Evolutionary conservation across 2,888 invertebrate species (phyloP).

Genomic region (Pandemis corylana): DNA sequence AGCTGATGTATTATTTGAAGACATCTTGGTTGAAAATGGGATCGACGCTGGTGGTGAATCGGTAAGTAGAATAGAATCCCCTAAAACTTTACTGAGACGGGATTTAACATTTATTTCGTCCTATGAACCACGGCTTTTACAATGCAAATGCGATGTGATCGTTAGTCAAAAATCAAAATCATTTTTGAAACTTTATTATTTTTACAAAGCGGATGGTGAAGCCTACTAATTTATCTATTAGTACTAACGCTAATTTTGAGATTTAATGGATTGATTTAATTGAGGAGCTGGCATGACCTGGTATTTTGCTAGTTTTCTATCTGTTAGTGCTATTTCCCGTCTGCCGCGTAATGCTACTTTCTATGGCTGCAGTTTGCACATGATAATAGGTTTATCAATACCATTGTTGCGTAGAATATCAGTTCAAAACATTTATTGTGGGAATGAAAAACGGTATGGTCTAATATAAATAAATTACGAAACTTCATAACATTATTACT

Average conservation of each 20-base stretch:
- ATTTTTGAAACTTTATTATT: too few species aligned
- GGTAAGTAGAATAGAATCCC: constrained; percentile 65
- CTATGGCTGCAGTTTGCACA: constrained; percentile 36
- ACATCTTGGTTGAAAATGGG: constrained; percentile 76
- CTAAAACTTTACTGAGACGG: not conserved
- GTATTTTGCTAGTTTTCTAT: constrained; percentile 15
- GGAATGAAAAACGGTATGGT: too few species aligned
- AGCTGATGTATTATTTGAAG: constrained; percentile 78
- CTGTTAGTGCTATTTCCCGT: constrained; percentile 2
- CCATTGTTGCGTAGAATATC: not conserved
- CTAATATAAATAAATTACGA: too few species aligned
- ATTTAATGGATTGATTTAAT: too few species aligned
- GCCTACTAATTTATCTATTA: not conserved
- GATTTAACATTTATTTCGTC: not conserved
- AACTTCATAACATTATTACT: too few species aligned
- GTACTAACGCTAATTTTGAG: too few species aligned
- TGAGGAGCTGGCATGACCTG: not conserved
- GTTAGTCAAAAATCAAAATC: too few species aligned
- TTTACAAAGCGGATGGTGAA: not conserved
- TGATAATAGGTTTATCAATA: constrained; percentile 37
- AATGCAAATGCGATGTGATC: too few species aligned
- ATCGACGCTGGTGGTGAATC: constrained; percentile 63
- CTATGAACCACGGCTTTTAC: not conserved
- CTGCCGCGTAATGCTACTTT: constrained; percentile 22
- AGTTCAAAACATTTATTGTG: not conserved